A percentile compares a stretch with the other conserved stretches of the same genome.
phyloP scores from a whole-genome alignment of 2,797 vertebrate species.

The Falco peregrinus region DNA sequence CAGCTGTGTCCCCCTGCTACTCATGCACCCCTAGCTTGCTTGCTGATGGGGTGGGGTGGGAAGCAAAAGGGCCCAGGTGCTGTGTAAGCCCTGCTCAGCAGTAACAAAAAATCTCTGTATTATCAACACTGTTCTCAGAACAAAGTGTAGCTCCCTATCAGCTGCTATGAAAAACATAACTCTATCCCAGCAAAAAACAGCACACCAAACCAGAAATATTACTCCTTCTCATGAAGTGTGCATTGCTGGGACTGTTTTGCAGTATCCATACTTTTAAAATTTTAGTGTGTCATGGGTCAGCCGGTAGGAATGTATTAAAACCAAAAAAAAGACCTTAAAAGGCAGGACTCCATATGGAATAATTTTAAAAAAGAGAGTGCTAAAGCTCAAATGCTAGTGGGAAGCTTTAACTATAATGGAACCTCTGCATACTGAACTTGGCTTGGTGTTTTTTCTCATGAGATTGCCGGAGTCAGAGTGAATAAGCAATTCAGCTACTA shows the following conservation, averaged over 20 bases:
- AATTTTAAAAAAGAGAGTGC: no score
- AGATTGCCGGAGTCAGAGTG: background rate
- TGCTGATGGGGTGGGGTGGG: background rate
- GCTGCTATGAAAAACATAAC: background rate
- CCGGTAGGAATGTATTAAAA: background rate
- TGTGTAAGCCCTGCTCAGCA: background rate
- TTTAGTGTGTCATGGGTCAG: background rate
- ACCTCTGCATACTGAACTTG: background rate
- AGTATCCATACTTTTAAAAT: background rate
- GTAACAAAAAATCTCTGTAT: background rate
- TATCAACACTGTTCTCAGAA: background rate
- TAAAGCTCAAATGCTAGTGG: background rate
- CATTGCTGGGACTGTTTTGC: background rate
- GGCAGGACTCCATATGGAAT: background rate
- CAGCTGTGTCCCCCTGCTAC: no score
- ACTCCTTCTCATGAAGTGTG: background rate
- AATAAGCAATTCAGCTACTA: background rate
- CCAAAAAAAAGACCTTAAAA: background rate
- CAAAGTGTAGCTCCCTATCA: background rate
- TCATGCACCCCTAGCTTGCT: background rate
- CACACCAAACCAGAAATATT: background rate
- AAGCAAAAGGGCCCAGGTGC: rapidly evolving
- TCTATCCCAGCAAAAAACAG: background rate
- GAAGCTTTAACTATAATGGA: background rate
- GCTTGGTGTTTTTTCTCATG: background rate